Evolutionary conservation across 1,140 invertebrate species (phyloP), one percentile per base, ranked within the genome.

Genomic region (Micrasema longulum): DNA sequence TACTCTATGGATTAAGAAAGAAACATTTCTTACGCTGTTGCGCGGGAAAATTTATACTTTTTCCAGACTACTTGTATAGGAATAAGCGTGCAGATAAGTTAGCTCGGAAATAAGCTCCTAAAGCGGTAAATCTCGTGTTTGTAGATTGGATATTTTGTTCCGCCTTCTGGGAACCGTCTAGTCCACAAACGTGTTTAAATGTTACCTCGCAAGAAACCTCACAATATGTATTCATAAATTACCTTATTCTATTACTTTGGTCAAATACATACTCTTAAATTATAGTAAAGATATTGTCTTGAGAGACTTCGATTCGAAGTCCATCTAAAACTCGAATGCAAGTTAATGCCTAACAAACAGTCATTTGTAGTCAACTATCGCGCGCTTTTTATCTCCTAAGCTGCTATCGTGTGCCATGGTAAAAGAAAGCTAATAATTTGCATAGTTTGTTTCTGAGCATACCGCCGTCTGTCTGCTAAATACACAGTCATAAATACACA

Each of bases 61-160:
- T 75, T 75, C 66, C 73, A 14, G 55, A 72, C 70, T 72, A 72
- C 70, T 72, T 75, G 71, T 75, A 75, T 75, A 67, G 73, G 66
- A 71, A 67, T 71, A 71, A 74, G 68, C 73, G 69, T 68, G 69
- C 43, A 72, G 73, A 75, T 75, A 69, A 75, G 57, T 71, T 71
- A 68, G 69, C 73, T 74, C 53, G 64, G 65, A 63, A 50, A 72
- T 69, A 75, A 75, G 70, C 64, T 62, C 48, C 69, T 69, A 60
- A 75, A 41, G 65, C 73, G 52, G 69, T 72, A 75, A 75, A 75
- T 75, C 73, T 75, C 70, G 65, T 69, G 65, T 74, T 71, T 75
- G 70, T 72, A 75, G 73, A 75, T 75, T 72, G 70, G 66, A 75
- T 74, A 74, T 74, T 74, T 69, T 69, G 64, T 68, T 71, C 69